These are phyloP conservation scores for Hydroisotoma schaefferi DNA, from an alignment of 2,888 invertebrate genomes.

Conservation along the genomic window DNA sequence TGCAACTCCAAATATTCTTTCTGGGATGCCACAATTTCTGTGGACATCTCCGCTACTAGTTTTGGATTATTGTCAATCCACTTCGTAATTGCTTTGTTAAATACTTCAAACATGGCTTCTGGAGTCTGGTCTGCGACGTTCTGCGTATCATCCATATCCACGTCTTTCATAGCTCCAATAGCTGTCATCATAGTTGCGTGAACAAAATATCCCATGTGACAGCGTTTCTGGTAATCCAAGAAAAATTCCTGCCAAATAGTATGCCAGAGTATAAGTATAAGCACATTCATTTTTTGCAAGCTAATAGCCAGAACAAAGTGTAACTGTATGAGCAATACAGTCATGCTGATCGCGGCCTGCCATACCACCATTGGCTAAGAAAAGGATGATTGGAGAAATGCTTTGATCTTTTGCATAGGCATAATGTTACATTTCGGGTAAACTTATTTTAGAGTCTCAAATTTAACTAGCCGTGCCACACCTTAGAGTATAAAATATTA, in stretches of 20 bases:
- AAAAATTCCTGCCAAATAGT: slow-evolving; percentile 17
- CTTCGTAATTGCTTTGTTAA: slow-evolving; percentile 15
- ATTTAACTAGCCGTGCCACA: no score
- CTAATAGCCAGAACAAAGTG: neutral
- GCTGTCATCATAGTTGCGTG: slow-evolving; percentile 8
- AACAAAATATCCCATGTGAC: slow-evolving; percentile 23
- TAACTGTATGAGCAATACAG: neutral
- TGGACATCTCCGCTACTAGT: neutral
- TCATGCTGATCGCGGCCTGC: no score
- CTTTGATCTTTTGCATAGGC: no score
- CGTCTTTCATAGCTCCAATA: slow-evolving; percentile 19
- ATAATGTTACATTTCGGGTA: no score
- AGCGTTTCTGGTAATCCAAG: slow-evolving; percentile 20
- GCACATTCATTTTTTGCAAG: no score
- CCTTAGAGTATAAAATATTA: no score
- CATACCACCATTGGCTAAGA: no score
- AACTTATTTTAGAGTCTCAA: no score
- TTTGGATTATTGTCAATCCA: slow-evolving; percentile 26
- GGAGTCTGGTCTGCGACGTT: neutral
- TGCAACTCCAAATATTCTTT: neutral
- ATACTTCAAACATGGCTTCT: slow-evolving; percentile 1
- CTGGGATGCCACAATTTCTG: neutral
- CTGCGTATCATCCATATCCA: slow-evolving; percentile 9
- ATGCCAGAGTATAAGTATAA: no score
- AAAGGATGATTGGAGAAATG: no score